Conservation (phyloP, 2,888 invertebrate species). For the Leistus spinibarbis region DNA sequence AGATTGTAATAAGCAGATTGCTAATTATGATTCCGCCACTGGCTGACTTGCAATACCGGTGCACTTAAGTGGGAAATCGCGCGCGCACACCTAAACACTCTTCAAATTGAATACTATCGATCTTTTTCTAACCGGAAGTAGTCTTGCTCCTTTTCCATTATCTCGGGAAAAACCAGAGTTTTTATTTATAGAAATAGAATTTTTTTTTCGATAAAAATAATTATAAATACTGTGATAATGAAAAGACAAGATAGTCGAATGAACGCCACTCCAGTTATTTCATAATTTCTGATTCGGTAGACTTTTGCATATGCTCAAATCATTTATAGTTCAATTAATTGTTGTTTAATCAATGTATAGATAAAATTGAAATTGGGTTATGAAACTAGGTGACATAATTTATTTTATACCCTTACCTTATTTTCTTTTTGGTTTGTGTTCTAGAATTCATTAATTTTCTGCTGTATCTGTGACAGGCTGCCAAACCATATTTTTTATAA, state of each 20-base stretch:
- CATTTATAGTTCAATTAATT: too few relatives aligned
- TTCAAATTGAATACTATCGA: not conserved
- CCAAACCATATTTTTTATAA: constrained; percentile 26
- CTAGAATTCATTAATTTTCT: not conserved
- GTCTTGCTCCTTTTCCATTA: too few relatives aligned
- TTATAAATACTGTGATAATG: too few relatives aligned
- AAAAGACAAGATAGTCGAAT: too few relatives aligned
- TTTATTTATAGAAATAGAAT: too few relatives aligned
- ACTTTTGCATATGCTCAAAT: too few relatives aligned
- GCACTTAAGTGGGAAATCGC: not conserved
- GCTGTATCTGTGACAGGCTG: constrained; percentile 19
- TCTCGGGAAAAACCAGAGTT: too few relatives aligned
- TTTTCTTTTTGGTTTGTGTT: not conserved
- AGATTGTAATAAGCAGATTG: constrained; percentile 9
- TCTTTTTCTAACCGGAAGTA: too few relatives aligned
- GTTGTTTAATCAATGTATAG: too few relatives aligned
- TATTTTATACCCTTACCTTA: not conserved
- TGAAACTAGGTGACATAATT: not conserved
- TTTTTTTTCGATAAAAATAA: too few relatives aligned
- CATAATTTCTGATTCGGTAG: too few relatives aligned
- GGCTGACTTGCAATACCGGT: not conserved
- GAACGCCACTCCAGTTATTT: too few relatives aligned
- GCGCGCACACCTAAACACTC: not conserved
- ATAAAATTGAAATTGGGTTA: not conserved
- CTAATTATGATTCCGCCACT: constrained; percentile 28